A percentile compares a stretch with the other conserved stretches of the same genome.
These are phyloP conservation scores for Aphelocoma coerulescens DNA, from an alignment of 2,113 vertebrate species.

Conservation along the genomic window DNA sequence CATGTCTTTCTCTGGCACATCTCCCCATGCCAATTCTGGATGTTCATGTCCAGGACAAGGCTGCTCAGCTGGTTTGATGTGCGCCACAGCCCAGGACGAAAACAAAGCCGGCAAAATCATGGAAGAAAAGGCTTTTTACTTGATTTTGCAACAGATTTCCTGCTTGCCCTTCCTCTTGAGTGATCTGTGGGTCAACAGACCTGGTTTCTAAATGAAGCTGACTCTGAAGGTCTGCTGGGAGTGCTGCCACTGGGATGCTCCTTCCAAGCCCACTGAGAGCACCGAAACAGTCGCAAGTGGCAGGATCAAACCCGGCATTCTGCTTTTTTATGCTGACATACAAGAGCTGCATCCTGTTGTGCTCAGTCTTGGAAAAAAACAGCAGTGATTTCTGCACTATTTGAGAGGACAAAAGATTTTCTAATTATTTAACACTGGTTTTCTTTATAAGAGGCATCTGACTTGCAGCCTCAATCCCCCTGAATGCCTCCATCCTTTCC, in stretches of 20 bases:
- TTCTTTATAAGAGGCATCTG: neutral
- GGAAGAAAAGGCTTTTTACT: neutral
- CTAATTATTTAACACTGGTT: neutral
- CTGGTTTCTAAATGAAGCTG: neutral
- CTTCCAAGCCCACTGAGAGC: fast-evolving
- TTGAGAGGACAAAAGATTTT: neutral
- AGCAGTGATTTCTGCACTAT: neutral
- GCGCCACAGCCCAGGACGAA: neutral
- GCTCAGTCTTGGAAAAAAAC: neutral
- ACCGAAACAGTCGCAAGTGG: fast-evolving
- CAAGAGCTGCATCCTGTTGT: neutral
- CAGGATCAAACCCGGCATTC: neutral
- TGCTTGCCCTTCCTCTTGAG: neutral
- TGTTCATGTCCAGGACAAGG: neutral
- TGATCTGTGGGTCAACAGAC: neutral
- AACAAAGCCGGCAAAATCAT: neutral
- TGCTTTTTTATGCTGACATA: neutral
- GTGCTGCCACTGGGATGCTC: neutral
- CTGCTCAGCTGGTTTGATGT: neutral
- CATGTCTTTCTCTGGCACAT: neutral
- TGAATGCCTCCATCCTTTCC: neutral
- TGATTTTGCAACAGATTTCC: neutral
- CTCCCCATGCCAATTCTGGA: fast-evolving
- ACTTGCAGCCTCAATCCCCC: neutral
- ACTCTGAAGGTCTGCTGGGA: neutral